A percentile compares a stretch with the other conserved stretches of the same genome.
These are phyloP conservation scores for Atopsyche davidsoni DNA, from an alignment of 1,140 invertebrate genomes.

Conservation along the genomic window DNA sequence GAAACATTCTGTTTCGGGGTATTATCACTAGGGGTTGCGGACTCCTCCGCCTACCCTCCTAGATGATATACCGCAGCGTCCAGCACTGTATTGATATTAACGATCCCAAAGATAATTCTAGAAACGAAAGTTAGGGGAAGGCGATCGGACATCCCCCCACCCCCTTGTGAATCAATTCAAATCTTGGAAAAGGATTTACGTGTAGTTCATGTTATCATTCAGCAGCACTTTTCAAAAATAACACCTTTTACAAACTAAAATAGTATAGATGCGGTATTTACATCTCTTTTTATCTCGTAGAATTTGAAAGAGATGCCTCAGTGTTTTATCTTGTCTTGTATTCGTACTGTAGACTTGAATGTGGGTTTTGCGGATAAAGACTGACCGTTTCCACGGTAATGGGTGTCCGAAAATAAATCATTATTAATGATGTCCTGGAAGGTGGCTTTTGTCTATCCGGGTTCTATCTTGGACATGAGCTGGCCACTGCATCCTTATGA, in stretches of 20 bases:
- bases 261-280: not conserved
- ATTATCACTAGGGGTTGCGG: constrained; percentile 11
- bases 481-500: too few relatives aligned
- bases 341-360: not conserved
- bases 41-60: not conserved
- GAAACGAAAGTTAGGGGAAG: not conserved
- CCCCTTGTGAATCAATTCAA: constrained; percentile 26
- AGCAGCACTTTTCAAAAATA: not conserved
- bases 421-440: constrained; percentile 30
- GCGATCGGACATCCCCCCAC: constrained; percentile 16
- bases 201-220: constrained; percentile 8
- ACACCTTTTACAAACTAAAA: not conserved
- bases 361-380: constrained; percentile 15
- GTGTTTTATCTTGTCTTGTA: not conserved
- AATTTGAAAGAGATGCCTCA: not conserved
- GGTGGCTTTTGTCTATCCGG: constrained; percentile 27
- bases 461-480: constrained; percentile 12
- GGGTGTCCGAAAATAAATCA: constrained; percentile 31
- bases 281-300: not conserved
- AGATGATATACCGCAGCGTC: constrained; percentile 17
- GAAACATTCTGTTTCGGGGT: constrained; percentile 25
- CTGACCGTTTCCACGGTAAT: constrained; percentile 29
- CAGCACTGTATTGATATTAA: constrained; percentile 27
- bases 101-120: constrained; percentile 18
- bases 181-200: constrained; percentile 29